Conservation (phyloP, 1,140 invertebrate species). For the Varroa destructor region DNA sequence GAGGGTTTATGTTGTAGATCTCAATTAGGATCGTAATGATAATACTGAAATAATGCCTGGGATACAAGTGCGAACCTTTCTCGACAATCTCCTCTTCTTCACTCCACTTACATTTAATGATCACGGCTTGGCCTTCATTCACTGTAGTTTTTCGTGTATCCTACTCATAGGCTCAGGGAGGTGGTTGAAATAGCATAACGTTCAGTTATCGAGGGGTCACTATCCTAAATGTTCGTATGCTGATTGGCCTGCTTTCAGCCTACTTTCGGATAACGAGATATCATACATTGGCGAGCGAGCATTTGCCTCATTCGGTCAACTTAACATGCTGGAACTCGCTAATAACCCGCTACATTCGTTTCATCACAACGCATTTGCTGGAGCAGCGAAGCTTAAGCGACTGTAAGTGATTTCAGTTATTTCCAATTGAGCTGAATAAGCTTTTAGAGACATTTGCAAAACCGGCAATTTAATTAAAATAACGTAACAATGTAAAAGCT, state of each 20-base stretch:
- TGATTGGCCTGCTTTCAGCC: not conserved
- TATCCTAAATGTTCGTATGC: not conserved
- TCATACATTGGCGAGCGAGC: slow-evolving; percentile 5
- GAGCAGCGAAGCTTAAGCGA: slow-evolving; percentile 39
- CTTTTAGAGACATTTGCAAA: too few relatives aligned
- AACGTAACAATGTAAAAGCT: too few relatives aligned
- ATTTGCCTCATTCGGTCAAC: slow-evolving; percentile 30
- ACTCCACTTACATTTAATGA: too few relatives aligned
- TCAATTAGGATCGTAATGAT: too few relatives aligned
- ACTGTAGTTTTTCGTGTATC: not conserved
- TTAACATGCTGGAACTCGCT: slow-evolving; percentile 38
- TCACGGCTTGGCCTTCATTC: too few relatives aligned
- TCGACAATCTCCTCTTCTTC: too few relatives aligned
- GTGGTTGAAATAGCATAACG: not conserved
- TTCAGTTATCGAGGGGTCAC: not conserved
- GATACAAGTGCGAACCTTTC: too few relatives aligned
- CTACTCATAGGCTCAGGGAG: not conserved
- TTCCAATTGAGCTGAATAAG: slow-evolving; percentile 6
- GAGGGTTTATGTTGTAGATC: too few relatives aligned
- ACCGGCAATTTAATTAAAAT: too few relatives aligned
- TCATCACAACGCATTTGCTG: slow-evolving; percentile 37
- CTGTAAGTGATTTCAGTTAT: slow-evolving; percentile 39
- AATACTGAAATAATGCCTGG: too few relatives aligned
- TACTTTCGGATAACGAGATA: slow-evolving; percentile 6
- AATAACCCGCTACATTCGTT: slow-evolving; percentile 39